Base-by-base conservation (phyloP, 2,113 vertebrate genomes). In the Ramphastos sulfuratus region DNA sequence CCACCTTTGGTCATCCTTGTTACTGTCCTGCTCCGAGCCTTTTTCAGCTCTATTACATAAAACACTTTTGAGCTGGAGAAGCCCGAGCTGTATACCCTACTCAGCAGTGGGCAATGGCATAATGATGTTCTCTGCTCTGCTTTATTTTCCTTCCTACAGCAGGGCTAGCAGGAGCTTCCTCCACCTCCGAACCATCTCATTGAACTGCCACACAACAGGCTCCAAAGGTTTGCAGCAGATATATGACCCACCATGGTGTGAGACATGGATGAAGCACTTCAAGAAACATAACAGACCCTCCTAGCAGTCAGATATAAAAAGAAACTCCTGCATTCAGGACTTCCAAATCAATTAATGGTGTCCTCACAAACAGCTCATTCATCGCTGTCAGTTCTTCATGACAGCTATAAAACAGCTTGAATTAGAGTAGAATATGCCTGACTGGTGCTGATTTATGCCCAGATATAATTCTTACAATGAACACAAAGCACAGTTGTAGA, bases 311-410 rank as follows among this genome's bases (percentile, higher is more conserved):
- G 48, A 80, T 46, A 94, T 52, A 82, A 83, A 91, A 92, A 81
- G 58, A 71, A 86, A 46, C n/a, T 60, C 79, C 58, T 25, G 13
- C 44, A 48, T 44, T 88, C 35, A 37, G 50, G 66, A 71, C 61
- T 90, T 93, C 42, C 79, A 83, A 89, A 92, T 56, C 72, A 78
- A 58, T 85, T 81, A 90, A 60, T n/a, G 77, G 27, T 46, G 50
- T 93, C 63, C 61, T 75, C 82, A 42, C 39, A 94, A 91, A 78
- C 39, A 75, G 65, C 69, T 90, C 50, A 21, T 78, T 88, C 58
- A 17, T 39, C 71, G 54, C 65, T 59, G 37, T 75, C 65, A 78
- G 33, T 50, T 74, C 72, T 78, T 72, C n/a, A 1, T 33, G 39
- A 92, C 18, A 67, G 33, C 69, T 55, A 83, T n/a, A 92, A 83